A percentile compares a stretch with the other conserved stretches of the same genome.
Evolutionary conservation across 1,140 invertebrate species (phyloP).

Genomic region (Dendrolimus kikuchii): DNA sequence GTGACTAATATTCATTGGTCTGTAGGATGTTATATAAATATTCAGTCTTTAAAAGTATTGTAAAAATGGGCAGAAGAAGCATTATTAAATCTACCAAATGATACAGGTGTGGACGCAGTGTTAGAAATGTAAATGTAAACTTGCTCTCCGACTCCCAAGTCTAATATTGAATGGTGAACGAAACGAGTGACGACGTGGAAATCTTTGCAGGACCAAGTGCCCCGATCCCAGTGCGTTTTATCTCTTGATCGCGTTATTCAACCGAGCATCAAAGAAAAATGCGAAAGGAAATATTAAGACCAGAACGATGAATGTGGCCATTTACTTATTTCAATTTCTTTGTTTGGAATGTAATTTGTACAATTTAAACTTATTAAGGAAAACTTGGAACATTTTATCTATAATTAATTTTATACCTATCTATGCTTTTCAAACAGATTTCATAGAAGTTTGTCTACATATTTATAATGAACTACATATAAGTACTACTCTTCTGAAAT

Average conservation of each 20-base stretch:
- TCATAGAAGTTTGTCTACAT: constrained; percentile 37
- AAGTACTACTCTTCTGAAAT: constrained; percentile 38
- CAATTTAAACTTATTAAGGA: constrained; percentile 8
- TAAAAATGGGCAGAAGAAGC: background rate
- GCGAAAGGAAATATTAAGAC: constrained; percentile 50
- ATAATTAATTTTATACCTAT: background rate
- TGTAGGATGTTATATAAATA: constrained; percentile 7
- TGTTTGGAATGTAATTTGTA: constrained; percentile 25
- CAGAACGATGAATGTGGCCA: constrained; percentile 31
- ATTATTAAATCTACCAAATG: background rate
- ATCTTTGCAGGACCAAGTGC: constrained; percentile 37
- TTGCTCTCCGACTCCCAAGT: too few species aligned
- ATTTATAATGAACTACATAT: constrained; percentile 50
- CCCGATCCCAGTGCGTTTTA: constrained; percentile 50
- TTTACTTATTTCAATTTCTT: constrained; percentile 42
- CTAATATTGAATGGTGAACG: constrained; percentile 38
- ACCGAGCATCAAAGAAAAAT: constrained; percentile 63
- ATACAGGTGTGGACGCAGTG: constrained; percentile 4
- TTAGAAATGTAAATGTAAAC: constrained; percentile 3
- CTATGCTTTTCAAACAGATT: background rate
- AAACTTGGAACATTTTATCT: constrained; percentile 8
- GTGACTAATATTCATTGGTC: constrained; percentile 1
- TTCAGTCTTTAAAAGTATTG: constrained; percentile 2
- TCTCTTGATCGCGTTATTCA: constrained; percentile 67
- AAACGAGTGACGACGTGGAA: constrained; percentile 29